Conservation (phyloP, 2,888 invertebrate genomes). For the Tanypteryx hageni region DNA sequence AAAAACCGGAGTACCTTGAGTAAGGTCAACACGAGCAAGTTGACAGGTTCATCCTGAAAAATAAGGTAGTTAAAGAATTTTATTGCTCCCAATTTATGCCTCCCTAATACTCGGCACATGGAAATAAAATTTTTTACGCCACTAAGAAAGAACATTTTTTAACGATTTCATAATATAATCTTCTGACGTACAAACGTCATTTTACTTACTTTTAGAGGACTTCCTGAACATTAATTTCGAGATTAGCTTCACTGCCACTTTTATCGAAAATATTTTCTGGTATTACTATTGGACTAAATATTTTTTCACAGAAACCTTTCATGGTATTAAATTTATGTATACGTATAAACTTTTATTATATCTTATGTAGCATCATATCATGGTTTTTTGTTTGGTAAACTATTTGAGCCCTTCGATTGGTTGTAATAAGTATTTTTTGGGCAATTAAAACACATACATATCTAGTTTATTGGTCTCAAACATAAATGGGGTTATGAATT, state of each 20-base stretch:
- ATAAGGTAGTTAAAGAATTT: conserved; percentile 51
- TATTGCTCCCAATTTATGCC: conserved; percentile 22
- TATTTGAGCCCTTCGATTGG: too few species aligned
- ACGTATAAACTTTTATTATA: too few species aligned
- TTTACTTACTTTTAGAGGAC: conserved; percentile 57
- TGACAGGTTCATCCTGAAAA: conserved; percentile 49
- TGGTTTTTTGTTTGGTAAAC: too few species aligned
- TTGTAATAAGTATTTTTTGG: too few species aligned
- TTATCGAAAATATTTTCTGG: not conserved
- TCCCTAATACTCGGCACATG: not conserved
- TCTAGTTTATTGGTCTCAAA: too few species aligned
- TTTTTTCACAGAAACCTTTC: not conserved
- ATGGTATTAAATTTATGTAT: not conserved
- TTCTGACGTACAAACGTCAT: conserved; percentile 45
- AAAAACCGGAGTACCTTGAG: conserved; percentile 7
- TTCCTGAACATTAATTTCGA: conserved; percentile 50
- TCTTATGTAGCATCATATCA: too few species aligned
- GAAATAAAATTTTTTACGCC: conserved; percentile 46
- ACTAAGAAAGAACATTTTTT: not conserved
- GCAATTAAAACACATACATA: too few species aligned
- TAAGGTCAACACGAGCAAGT: conserved; percentile 52
- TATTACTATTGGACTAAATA: not conserved
- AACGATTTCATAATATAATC: conserved; percentile 47
- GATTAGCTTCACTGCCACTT: conserved; percentile 23
- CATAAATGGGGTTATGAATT: too few species aligned